Percentiles rank a stretch among this genome's conserved stretches.
Conservation (phyloP, 2,888 invertebrate genomes). For the Cryptus armator region DNA sequence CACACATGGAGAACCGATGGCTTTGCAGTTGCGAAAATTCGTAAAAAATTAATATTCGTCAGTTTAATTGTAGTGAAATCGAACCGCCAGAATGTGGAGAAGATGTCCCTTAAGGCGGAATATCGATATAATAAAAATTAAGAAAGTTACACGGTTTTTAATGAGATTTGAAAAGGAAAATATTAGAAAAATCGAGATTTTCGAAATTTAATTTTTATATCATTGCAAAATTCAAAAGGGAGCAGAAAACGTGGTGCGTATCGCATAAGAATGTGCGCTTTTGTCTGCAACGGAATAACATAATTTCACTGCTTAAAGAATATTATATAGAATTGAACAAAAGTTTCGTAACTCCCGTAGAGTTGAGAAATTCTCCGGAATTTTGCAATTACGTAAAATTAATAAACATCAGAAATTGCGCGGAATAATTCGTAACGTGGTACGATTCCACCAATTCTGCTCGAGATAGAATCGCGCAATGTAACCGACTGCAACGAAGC, state of each 20-base stretch:
- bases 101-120: too few relatives aligned
- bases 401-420: conserved; percentile 21
- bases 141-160: too few relatives aligned
- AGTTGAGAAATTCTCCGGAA: conserved; percentile 3
- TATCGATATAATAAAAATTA: too few relatives aligned
- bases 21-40: too few relatives aligned
- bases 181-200: too few relatives aligned
- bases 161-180: too few relatives aligned
- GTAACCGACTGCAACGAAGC: conserved; percentile 14
- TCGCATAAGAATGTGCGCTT: background rate
- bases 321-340: background rate
- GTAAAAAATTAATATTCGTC: too few relatives aligned
- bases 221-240: background rate
- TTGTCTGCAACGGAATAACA: background rate
- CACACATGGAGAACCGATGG: too few relatives aligned
- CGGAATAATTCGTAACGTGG: background rate
- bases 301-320: background rate
- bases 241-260: background rate
- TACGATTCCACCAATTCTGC: background rate
- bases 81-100: too few relatives aligned
- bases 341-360: background rate
- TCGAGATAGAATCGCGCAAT: background rate
- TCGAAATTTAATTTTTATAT: background rate
- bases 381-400: conserved; percentile 22
- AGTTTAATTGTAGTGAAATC: too few relatives aligned